Evolutionary conservation across 2,797 vertebrate species (phyloP).

Genomic region (Danio kyathit): DNA sequence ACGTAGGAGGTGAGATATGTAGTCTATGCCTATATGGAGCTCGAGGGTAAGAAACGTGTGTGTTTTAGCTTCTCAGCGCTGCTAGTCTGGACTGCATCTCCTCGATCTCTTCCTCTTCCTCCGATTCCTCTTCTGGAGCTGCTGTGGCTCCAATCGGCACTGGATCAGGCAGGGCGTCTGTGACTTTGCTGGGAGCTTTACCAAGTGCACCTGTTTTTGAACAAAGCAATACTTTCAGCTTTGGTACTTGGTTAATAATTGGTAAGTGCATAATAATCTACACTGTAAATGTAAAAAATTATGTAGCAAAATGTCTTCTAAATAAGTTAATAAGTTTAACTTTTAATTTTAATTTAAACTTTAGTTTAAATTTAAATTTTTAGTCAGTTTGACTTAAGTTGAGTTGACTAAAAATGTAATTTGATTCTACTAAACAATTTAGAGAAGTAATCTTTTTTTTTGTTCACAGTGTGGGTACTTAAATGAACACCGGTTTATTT

Average conservation of each 20-base stretch:
- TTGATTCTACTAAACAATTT: too few species aligned
- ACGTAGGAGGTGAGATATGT: constrained; percentile 38
- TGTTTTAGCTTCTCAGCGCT: constrained; percentile 90
- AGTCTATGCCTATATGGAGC: constrained; percentile 47
- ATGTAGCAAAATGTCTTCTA: too few species aligned
- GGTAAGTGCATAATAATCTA: neutral
- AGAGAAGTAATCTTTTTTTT: too few species aligned
- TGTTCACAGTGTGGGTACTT: too few species aligned
- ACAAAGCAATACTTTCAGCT: constrained; percentile 42
- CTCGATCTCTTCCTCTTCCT: constrained; percentile 94
- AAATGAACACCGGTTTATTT: too few species aligned
- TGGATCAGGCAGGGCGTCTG: constrained; percentile 89
- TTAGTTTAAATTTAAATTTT: too few species aligned
- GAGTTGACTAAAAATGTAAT: too few species aligned
- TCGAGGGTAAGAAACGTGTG: constrained; percentile 28
- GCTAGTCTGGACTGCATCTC: constrained; percentile 95
- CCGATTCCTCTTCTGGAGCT: constrained; percentile 83
- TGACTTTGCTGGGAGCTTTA: constrained; percentile 97
- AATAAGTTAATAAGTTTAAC: too few species aligned
- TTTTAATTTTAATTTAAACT: too few species aligned
- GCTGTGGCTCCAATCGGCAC: constrained; percentile 83
- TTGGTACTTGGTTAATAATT: neutral
- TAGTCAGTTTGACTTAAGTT: too few species aligned
- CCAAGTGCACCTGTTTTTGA: constrained; percentile 89
- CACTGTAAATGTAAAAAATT: too few species aligned